Conservation (phyloP, 2,113 vertebrate genomes). For the Notothenia coriiceps region DNA sequence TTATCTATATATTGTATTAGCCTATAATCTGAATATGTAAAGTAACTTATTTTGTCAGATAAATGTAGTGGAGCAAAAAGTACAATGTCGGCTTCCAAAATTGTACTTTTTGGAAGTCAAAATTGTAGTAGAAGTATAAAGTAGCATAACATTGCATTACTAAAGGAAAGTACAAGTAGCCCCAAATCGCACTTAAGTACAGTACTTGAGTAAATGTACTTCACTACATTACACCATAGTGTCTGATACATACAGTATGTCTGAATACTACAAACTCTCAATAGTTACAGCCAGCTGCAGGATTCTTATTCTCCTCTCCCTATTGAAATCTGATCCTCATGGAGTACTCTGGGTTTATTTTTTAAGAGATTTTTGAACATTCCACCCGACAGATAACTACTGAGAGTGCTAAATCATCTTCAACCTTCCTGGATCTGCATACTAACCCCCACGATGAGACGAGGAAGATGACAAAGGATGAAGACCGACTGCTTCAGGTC, state of each 20-base stretch:
- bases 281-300: neutral
- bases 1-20: no score
- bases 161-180: no score
- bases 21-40: no score
- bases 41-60: no score
- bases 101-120: no score
- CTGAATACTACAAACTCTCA: neutral
- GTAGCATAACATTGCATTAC: no score
- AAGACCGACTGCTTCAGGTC: conserved; percentile 80
- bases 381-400: conserved; percentile 88
- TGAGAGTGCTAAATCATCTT: conserved; percentile 84
- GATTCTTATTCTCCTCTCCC: neutral
- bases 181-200: no score
- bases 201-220: no score
- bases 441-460: conserved; percentile 84
- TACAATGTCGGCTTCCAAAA: no score
- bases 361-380: neutral
- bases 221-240: no score
- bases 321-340: neutral
- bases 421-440: conserved; percentile 78
- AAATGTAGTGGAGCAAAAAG: no score
- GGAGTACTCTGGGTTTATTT: neutral
- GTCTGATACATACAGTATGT: neutral
- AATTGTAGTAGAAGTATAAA: no score
- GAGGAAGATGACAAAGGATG: conserved; percentile 45